A percentile compares a stretch with the other conserved stretches of the same genome.
phyloP scores from a whole-genome alignment of 2,113 vertebrate species.

The Dermatemys mawii region DNA sequence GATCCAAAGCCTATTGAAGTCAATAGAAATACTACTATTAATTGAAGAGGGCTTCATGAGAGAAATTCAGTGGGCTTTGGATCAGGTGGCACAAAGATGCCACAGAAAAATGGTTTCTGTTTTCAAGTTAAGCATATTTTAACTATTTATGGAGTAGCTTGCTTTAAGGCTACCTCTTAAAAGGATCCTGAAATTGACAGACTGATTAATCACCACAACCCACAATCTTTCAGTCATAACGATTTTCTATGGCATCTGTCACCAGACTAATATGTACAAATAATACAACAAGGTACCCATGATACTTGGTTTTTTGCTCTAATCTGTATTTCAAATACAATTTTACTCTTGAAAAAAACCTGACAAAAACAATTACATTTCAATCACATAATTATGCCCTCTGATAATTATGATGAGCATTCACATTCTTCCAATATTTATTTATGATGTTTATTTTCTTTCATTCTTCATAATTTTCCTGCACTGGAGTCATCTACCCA shows the following conservation, averaged over 20 bases:
- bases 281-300: rapidly evolving
- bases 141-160: background rate
- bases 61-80: background rate
- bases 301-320: background rate
- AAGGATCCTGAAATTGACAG: background rate
- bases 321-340: slow-evolving; percentile 4
- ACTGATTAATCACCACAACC: background rate
- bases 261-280: rapidly evolving
- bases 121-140: background rate
- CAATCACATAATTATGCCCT: background rate
- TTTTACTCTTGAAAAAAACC: background rate
- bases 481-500: background rate
- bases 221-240: background rate
- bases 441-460: background rate
- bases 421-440: background rate
- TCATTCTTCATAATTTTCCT: background rate
- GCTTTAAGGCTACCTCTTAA: background rate
- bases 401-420: background rate
- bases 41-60: background rate
- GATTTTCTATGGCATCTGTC: background rate
- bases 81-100: background rate
- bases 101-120: background rate
- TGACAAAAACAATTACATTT: background rate
- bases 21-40: background rate
- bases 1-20: background rate